These are phyloP conservation scores for Hirudinaria manillensis DNA, from an alignment of 2,888 invertebrate species.

Conservation along the genomic window DNA sequence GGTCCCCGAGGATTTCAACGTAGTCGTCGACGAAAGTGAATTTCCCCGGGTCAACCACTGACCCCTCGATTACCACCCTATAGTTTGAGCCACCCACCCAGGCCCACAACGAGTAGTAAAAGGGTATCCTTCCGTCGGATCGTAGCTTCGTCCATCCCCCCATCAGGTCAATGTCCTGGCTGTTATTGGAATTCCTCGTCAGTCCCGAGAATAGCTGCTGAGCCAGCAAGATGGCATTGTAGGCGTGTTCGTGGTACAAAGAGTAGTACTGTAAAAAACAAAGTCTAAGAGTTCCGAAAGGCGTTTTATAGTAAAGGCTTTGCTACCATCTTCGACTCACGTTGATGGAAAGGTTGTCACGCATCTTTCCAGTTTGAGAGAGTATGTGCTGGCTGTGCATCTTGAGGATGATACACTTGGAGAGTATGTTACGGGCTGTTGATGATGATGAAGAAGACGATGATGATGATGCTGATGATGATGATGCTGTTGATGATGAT, in stretches of 20 bases:
- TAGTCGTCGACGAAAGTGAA: constrained; percentile 12
- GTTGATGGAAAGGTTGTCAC: background rate
- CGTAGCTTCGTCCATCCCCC: constrained; percentile 17
- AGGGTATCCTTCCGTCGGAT: background rate
- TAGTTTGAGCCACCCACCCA: background rate
- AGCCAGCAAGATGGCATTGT: constrained; percentile 34
- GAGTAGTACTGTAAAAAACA: constrained; percentile 20
- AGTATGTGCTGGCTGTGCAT: constrained; percentile 11
- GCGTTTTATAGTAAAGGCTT: background rate
- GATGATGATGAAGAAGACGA: no score
- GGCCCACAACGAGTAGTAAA: constrained; percentile 30
- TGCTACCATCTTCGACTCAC: background rate
- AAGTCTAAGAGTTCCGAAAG: no score
- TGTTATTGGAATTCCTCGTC: background rate
- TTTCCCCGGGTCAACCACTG: background rate
- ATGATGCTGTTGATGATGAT: background rate
- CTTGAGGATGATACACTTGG: constrained; percentile 2
- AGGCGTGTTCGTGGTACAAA: constrained; percentile 30
- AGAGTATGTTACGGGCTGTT: background rate
- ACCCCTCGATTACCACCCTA: constrained; percentile 29
- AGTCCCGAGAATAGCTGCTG: background rate
- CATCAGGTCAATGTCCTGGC: constrained; percentile 7
- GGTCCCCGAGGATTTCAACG: constrained; percentile 8
- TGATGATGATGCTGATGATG: no score
- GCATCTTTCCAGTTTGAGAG: background rate